Percentiles rank a stretch among this genome's conserved stretches.
These are phyloP conservation scores for Ctenochaetus hawaiiensis DNA, from an alignment of 2,797 vertebrate genomes.

Conservation along the genomic window DNA sequence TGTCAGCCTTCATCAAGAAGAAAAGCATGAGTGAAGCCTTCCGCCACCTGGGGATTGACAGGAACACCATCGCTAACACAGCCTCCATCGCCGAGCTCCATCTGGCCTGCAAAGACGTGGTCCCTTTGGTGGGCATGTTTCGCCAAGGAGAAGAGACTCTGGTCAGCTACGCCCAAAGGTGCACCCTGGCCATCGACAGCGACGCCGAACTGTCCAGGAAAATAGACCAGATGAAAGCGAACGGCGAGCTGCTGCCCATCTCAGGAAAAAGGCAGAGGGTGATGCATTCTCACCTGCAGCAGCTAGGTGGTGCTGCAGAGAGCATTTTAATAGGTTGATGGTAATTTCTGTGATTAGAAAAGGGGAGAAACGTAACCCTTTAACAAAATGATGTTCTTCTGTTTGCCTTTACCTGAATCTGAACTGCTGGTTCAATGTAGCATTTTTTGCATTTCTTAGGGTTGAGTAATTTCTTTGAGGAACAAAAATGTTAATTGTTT, in stretches of 20 bases:
- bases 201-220: slow-evolving; percentile 74
- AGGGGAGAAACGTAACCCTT: slow-evolving; percentile 16
- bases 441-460: neutral
- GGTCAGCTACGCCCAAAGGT: slow-evolving; percentile 81
- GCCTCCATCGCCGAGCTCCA: slow-evolving; percentile 82
- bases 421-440: slow-evolving; percentile 37
- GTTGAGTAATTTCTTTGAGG: neutral
- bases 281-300: slow-evolving; percentile 68
- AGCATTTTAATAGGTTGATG: slow-evolving; percentile 77
- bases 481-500: slow-evolving; percentile 14
- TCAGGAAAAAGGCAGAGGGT: slow-evolving; percentile 71
- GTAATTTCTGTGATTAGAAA: neutral
- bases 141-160: slow-evolving; percentile 83
- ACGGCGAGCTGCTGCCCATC: slow-evolving; percentile 80
- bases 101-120: slow-evolving; percentile 78
- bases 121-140: slow-evolving; percentile 77
- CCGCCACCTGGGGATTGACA: slow-evolving; percentile 82
- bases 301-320: slow-evolving; percentile 62
- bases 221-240: slow-evolving; percentile 83
- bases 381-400: neutral
- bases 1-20: slow-evolving; percentile 83
- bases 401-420: neutral
- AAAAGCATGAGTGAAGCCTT: slow-evolving; percentile 85
- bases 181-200: slow-evolving; percentile 78
- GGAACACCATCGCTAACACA: slow-evolving; percentile 85